A percentile compares a stretch with the other conserved stretches of the same genome.
These are phyloP conservation scores for Camponotus pennsylvanicus DNA, from an alignment of 1,140 invertebrate species.

Conservation along the genomic window DNA sequence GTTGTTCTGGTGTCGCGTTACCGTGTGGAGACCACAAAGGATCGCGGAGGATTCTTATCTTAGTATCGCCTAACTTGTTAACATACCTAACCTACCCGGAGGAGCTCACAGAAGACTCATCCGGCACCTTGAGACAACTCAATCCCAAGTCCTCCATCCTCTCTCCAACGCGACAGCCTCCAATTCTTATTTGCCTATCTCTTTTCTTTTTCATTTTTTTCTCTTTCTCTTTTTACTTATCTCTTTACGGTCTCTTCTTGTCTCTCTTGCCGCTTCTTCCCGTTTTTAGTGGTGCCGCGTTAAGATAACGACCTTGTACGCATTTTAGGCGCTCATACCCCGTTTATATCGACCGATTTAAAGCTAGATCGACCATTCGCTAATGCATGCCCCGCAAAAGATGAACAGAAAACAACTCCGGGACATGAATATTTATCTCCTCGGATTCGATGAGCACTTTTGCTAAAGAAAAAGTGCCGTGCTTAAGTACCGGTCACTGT, in stretches of 20 bases:
- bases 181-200: constrained; percentile 50
- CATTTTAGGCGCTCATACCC: constrained; percentile 74
- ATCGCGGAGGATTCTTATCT: constrained; percentile 82
- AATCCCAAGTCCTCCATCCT: constrained; percentile 67
- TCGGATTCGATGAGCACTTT: constrained; percentile 70
- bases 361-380: constrained; percentile 76
- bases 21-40: constrained; percentile 80
- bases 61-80: constrained; percentile 84
- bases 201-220: constrained; percentile 28
- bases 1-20: constrained; percentile 82
- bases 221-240: constrained; percentile 8
- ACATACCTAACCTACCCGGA: constrained; percentile 81
- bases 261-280: constrained; percentile 52
- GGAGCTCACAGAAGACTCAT: constrained; percentile 72
- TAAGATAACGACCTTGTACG: constrained; percentile 80
- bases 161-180: constrained; percentile 38
- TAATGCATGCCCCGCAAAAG: constrained; percentile 76
- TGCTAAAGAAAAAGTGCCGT: constrained; percentile 69
- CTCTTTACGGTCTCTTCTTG: constrained; percentile 27
- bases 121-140: constrained; percentile 78
- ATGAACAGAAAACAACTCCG: constrained; percentile 61
- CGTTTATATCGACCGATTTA: constrained; percentile 70
- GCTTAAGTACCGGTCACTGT: constrained; percentile 62
- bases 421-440: constrained; percentile 76
- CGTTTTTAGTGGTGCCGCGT: constrained; percentile 75